A percentile compares a stretch with the other conserved stretches of the same genome.
phyloP scores from a whole-genome alignment of 2,113 vertebrate species.

The Jacana jacana region DNA sequence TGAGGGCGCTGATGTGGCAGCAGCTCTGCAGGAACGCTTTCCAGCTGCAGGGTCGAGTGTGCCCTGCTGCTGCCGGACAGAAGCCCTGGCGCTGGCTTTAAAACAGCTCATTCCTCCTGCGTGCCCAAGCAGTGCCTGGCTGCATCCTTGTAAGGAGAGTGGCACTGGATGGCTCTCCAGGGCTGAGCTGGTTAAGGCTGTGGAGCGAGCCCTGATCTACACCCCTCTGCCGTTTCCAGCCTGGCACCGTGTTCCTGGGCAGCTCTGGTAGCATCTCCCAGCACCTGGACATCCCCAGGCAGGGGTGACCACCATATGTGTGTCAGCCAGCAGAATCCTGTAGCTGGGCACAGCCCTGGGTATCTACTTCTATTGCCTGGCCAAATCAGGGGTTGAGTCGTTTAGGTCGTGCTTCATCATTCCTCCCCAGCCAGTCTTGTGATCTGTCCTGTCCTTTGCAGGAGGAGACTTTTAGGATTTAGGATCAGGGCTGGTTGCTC shows the following conservation, averaged over 20 bases:
- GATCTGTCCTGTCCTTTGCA: not conserved
- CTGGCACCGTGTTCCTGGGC: not conserved
- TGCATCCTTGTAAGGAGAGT: not conserved
- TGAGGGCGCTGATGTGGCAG: conserved; percentile 13
- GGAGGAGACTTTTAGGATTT: not conserved
- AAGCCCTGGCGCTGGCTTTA: not conserved
- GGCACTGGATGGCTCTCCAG: not conserved
- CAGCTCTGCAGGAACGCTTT: not conserved
- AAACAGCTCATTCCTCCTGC: not conserved
- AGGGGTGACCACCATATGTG: rapidly evolving
- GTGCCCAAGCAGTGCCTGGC: not conserved
- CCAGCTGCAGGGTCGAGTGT: not conserved
- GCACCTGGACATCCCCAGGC: no score
- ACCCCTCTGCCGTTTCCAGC: not conserved
- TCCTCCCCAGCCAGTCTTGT: not conserved
- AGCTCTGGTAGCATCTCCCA: not conserved
- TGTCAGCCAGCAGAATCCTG: rapidly evolving
- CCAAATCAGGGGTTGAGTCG: not conserved
- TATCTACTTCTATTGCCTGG: not conserved
- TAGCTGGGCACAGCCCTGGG: not conserved
- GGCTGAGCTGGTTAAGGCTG: not conserved
- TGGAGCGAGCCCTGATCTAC: not conserved
- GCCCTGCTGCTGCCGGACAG: not conserved
- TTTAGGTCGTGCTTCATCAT: not conserved
- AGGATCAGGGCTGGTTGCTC: not conserved